A percentile compares a stretch with the other conserved stretches of the same genome.
These are phyloP conservation scores for Pelecanus crispus DNA, from an alignment of 2,113 vertebrate genomes.

Conservation along the genomic window DNA sequence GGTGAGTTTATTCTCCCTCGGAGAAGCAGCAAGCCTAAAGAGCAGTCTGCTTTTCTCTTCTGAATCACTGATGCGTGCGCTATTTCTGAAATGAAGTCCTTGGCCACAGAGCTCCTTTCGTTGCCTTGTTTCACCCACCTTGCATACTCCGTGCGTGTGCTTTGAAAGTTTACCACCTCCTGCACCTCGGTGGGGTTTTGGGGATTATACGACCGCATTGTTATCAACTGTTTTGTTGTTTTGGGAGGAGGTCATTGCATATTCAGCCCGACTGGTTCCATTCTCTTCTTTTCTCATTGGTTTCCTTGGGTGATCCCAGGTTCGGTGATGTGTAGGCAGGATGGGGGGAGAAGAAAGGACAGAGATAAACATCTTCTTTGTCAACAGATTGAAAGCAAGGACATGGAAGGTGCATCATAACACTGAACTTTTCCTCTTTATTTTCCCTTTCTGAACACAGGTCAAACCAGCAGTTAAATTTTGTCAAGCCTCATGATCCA, in stretches of 20 bases:
- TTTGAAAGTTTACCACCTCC: slow-evolving; percentile 62
- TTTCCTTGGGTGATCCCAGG: slow-evolving; percentile 81
- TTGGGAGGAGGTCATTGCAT: slow-evolving; percentile 95
- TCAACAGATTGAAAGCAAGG: background rate
- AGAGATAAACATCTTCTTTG: slow-evolving; percentile 34
- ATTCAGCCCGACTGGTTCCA: slow-evolving; percentile 89
- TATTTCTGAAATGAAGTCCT: slow-evolving; percentile 64
- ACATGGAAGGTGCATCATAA: background rate
- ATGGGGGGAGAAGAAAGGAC: slow-evolving; percentile 1
- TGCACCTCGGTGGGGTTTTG: background rate
- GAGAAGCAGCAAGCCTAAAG: slow-evolving; percentile 71
- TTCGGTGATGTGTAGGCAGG: background rate
- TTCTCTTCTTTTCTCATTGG: slow-evolving; percentile 96
- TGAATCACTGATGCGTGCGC: slow-evolving; percentile 67
- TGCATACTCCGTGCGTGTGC: slow-evolving; percentile 16
- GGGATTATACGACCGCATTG: slow-evolving; percentile 85
- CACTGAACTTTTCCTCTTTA: background rate
- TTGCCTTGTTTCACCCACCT: slow-evolving; percentile 58
- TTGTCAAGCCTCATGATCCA: background rate
- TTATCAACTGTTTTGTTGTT: slow-evolving; percentile 88
- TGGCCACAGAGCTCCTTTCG: slow-evolving; percentile 21
- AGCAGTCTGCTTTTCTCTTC: slow-evolving; percentile 74
- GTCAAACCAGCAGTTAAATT: background rate
- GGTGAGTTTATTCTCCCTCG: slow-evolving; percentile 53
- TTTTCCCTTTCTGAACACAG: background rate